Evolutionary conservation across 1,140 invertebrate genomes (phyloP).

Genomic region (Bombus polaris): DNA sequence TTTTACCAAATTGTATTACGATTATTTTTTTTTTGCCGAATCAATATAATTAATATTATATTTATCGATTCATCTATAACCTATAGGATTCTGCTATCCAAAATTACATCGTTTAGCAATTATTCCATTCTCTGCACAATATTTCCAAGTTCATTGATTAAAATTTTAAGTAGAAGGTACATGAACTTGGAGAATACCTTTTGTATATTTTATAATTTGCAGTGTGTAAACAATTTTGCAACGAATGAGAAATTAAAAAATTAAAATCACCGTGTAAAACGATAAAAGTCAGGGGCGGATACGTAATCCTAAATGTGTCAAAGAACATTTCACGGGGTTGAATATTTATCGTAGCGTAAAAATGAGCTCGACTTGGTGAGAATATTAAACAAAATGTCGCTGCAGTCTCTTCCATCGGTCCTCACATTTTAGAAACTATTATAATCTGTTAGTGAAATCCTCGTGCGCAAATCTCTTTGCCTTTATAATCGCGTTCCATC

Average conservation of each 20-base stretch:
- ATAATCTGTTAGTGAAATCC: slow-evolving; percentile 14
- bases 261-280: not conserved
- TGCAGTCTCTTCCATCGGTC: not conserved
- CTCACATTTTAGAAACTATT: not conserved
- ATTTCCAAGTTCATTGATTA: no score
- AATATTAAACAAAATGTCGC: slow-evolving; percentile 4
- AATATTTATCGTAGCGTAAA: not conserved
- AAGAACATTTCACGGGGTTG: not conserved
- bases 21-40: no score
- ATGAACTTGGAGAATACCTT: no score
- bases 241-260: not conserved
- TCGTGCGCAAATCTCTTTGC: not conserved
- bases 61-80: no score
- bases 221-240: no score
- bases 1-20: no score
- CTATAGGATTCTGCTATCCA: no score
- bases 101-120: not conserved
- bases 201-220: no score
- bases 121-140: not conserved
- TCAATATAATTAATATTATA: no score
- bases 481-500: slow-evolving; percentile 33
- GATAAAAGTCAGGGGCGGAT: not conserved
- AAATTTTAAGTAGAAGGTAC: no score
- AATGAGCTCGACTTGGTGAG: not conserved
- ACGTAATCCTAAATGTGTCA: not conserved